Conservation (phyloP, 2,888 invertebrate species). For the Hemicrepidius hirtus region DNA sequence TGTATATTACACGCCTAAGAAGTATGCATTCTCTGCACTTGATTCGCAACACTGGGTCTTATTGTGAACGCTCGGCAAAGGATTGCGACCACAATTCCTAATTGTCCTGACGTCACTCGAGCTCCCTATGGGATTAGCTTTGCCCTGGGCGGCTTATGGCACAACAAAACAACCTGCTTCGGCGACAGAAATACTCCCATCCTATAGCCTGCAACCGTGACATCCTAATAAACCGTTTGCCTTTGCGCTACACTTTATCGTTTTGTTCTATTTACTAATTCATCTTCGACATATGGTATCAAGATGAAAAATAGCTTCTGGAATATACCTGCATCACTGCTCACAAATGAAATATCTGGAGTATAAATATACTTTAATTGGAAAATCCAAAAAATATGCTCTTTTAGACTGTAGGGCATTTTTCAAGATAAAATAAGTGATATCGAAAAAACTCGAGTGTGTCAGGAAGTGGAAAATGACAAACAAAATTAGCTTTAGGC, state of each 20-base stretch:
- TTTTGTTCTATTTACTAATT: constrained; percentile 28
- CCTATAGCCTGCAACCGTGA: constrained; percentile 33
- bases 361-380: neutral
- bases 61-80: constrained; percentile 35
- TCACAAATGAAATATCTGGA: neutral
- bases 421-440: neutral
- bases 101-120: constrained; percentile 57
- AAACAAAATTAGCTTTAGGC: constrained; percentile 14
- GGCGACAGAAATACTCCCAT: constrained; percentile 44
- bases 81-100: constrained; percentile 54
- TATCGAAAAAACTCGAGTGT: neutral
- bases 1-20: constrained; percentile 31
- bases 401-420: neutral
- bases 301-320: neutral
- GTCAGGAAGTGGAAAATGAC: constrained; percentile 7
- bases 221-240: constrained; percentile 26
- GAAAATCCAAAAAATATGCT: neutral
- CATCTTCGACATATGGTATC: constrained; percentile 16
- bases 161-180: constrained; percentile 53
- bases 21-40: constrained; percentile 31
- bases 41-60: constrained; percentile 31
- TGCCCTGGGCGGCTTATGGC: constrained; percentile 52
- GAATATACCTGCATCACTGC: neutral
- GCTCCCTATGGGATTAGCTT: constrained; percentile 54
- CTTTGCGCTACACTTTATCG: constrained; percentile 28